phyloP scores from a whole-genome alignment of 2,113 vertebrate species.

The Probosciger aterrimus region DNA sequence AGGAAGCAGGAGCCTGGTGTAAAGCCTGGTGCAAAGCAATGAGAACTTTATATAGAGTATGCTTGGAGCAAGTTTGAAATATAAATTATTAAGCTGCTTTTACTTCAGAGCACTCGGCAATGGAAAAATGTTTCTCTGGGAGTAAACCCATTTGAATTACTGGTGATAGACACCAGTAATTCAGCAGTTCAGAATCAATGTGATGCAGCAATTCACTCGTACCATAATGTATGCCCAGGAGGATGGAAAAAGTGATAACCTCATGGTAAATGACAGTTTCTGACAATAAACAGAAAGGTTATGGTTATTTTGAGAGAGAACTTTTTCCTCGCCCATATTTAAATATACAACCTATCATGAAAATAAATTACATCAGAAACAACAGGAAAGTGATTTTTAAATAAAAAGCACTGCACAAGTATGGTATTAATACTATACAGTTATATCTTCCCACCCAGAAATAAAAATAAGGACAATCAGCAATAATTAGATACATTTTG shows the following conservation, averaged over 20 bases:
- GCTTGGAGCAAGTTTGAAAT: background rate
- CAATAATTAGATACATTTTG: background rate
- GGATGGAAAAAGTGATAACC: constrained; percentile 65
- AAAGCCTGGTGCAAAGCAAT: background rate
- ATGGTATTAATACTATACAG: background rate
- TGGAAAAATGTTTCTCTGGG: constrained; percentile 18
- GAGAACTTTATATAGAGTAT: background rate
- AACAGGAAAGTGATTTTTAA: background rate
- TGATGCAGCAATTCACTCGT: constrained; percentile 45
- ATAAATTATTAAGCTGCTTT: constrained; percentile 51
- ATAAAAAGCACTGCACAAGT: background rate
- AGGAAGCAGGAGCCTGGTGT: background rate
- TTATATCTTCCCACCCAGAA: background rate
- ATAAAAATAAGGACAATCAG: background rate
- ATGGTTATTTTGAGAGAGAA: constrained; percentile 31
- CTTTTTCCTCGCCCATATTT: background rate
- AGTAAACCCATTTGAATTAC: background rate
- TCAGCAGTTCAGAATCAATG: constrained; percentile 60
- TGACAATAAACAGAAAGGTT: constrained; percentile 24
- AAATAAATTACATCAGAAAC: background rate
- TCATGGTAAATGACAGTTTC: constrained; percentile 12
- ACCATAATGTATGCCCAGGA: constrained; percentile 45
- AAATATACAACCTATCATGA: background rate
- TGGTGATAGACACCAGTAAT: constrained; percentile 23
- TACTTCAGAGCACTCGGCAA: background rate